Conservation (phyloP, 2,113 vertebrate genomes). For the Podilymbus podiceps region DNA sequence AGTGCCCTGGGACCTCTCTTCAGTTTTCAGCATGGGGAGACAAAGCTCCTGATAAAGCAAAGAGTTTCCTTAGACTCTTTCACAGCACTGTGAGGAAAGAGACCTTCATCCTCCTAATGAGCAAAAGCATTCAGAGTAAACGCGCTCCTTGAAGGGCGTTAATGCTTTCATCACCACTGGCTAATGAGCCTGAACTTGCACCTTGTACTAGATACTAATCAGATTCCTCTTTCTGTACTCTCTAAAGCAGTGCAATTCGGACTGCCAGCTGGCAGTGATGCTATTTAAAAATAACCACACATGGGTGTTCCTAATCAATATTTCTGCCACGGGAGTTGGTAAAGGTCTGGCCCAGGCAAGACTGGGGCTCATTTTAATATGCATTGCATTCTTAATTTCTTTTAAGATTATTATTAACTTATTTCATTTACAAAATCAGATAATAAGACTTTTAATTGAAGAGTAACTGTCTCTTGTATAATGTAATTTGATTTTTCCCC, state of each 20-base stretch:
- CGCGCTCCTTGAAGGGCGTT: not conserved
- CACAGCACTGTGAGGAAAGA: slow-evolving; percentile 3
- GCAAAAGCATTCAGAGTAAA: slow-evolving; percentile 24
- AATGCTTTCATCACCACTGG: slow-evolving; percentile 62
- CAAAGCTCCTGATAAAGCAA: not conserved
- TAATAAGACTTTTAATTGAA: not conserved
- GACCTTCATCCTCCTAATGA: slow-evolving; percentile 39
- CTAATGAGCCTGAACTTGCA: slow-evolving; percentile 66
- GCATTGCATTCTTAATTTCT: slow-evolving; percentile 5
- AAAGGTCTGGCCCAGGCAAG: slow-evolving; percentile 15
- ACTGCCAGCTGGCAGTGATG: slow-evolving; percentile 19
- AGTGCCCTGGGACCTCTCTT: not conserved
- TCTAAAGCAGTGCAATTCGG: not conserved
- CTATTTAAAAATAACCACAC: not conserved
- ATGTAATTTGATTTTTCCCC: not conserved
- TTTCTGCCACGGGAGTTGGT: slow-evolving; percentile 6
- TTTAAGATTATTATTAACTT: slow-evolving; percentile 30
- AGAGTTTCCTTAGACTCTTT: not conserved
- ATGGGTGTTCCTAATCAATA: slow-evolving; percentile 1
- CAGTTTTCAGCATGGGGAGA: not conserved
- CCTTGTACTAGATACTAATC: slow-evolving; percentile 50
- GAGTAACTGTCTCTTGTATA: not conserved
- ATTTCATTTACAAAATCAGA: slow-evolving; percentile 8
- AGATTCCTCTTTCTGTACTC: slow-evolving; percentile 6
- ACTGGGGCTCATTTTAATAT: not conserved